Evolutionary conservation across 2,888 invertebrate genomes (phyloP).

Genomic region (Acleris holmiana): DNA sequence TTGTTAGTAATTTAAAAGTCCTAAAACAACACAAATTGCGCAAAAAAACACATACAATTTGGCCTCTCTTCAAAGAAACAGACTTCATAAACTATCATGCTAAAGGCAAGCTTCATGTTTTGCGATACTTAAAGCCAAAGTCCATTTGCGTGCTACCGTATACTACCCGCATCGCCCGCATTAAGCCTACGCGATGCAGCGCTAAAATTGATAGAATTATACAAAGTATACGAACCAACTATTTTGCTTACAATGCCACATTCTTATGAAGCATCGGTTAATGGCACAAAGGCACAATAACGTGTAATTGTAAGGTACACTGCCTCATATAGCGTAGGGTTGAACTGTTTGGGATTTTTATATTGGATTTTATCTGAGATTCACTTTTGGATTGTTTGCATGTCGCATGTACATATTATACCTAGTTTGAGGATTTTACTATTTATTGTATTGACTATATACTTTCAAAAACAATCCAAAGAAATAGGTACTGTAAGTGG

Average conservation of each 20-base stretch:
- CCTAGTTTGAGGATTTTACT: too few species aligned
- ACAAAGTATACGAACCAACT: slow-evolving; percentile 67
- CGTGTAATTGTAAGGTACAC: slow-evolving; percentile 83
- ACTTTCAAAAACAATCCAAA: too few species aligned
- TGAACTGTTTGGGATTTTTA: not conserved
- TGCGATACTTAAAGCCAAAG: slow-evolving; percentile 5
- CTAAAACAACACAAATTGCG: too few species aligned
- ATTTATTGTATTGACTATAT: too few species aligned
- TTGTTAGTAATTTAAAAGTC: too few species aligned
- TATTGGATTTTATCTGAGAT: not conserved
- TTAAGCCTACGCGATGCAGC: slow-evolving; percentile 24
- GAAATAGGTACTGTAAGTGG: too few species aligned
- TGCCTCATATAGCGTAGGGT: slow-evolving; percentile 59
- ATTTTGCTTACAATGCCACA: slow-evolving; percentile 80
- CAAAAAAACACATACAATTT: not conserved
- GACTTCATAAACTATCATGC: slow-evolving; percentile 1
- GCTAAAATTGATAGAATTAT: slow-evolving; percentile 71
- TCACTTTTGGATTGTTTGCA: not conserved
- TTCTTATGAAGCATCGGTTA: slow-evolving; percentile 63
- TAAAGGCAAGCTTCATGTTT: slow-evolving; percentile 4
- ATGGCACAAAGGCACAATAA: slow-evolving; percentile 80
- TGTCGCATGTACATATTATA: too few species aligned
- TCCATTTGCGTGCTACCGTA: slow-evolving; percentile 14
- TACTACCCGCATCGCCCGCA: slow-evolving; percentile 7
- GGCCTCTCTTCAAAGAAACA: not conserved